A percentile compares a stretch with the other conserved stretches of the same genome.
These are phyloP conservation scores for Mormyrops attenuatus DNA, from an alignment of 2,797 vertebrate species.

Conservation along the genomic window DNA sequence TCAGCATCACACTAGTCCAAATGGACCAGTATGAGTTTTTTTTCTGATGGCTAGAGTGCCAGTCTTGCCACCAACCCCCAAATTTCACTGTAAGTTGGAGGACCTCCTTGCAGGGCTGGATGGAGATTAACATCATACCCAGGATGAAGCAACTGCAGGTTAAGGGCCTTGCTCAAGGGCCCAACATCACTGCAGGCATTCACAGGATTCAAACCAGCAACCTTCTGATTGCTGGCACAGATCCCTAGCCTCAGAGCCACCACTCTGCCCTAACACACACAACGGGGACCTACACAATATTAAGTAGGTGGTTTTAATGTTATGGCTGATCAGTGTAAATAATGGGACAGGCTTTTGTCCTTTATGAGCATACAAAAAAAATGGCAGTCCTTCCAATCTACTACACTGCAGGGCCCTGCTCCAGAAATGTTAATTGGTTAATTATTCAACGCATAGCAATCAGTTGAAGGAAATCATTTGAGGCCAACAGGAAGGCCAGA, in stretches of 20 bases:
- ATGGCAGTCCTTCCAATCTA: not conserved
- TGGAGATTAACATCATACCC: not conserved
- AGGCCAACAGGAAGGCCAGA: not conserved
- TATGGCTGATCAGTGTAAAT: conserved; percentile 1
- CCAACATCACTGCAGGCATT: not conserved
- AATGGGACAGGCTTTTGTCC: not conserved
- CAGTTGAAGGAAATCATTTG: conserved; percentile 13
- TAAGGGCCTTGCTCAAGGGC: not conserved
- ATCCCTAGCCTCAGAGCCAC: not conserved
- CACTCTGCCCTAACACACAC: not conserved
- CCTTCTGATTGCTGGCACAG: not conserved
- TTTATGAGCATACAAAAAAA: conserved; percentile 2
- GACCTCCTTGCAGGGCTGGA: not conserved
- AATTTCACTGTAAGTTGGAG: not conserved
- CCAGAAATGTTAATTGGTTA: conserved; percentile 11
- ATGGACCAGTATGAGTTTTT: not conserved
- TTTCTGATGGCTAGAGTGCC: too few relatives aligned
- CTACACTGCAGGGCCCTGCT: not conserved
- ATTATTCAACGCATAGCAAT: conserved; percentile 8
- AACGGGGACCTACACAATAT: not conserved
- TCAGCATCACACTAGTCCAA: not conserved
- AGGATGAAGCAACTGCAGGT: not conserved
- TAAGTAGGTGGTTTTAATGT: not conserved
- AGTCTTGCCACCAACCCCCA: not conserved
- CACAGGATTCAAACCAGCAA: not conserved